Evolutionary conservation across 2,888 invertebrate species (phyloP), one percentile per base, ranked within the genome.

Genomic region (Spilarctia lutea): DNA sequence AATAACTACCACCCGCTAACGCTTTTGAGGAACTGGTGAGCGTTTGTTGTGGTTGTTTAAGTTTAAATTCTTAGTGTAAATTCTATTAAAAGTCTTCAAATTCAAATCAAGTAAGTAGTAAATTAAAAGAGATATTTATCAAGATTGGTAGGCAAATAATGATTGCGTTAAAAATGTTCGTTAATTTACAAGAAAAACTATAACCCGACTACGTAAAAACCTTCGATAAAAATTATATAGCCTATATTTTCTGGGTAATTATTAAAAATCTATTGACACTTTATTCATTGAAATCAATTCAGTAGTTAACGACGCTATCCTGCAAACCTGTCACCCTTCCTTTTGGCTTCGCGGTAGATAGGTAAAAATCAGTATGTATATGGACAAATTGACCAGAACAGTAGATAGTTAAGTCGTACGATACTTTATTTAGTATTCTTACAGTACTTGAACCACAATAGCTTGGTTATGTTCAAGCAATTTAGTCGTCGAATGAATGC

Each of bases 401-500:
- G 67, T 30, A 18, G 68, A 68, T 24, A 68, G 27, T 24, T 48
- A 48, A 48, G 30, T 48, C 33, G 45, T 48, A 30, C 45, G 30
- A 30, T 45, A 68, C 11, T 69, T 52, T 69, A n/a, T 56, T 56
- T 56, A 39, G 69, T 67, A 71, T 71, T 73, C 68, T 52, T 71
- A 67, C 65, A 74, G 77, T 71, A 74, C 73, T 71, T 42, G 39
- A 71, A 33, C 73, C 56, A 70, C 73, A 79, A 74, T 68, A 56
- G 76, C 65, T 52, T 70, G 79, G 81, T 80, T 79, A 81, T 76
- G 77, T 84, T 77, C 78, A 75, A 83, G 81, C 79, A 81, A 85
- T 86, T 86, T 78, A 78, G 80, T 76, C 75, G 71, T 85, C 81
- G 80, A 81, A 82, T 82, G 82, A 85, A 81, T 82, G 83, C 82